Conservation (phyloP, 2,888 invertebrate species). For the Heliconius ismenius region DNA sequence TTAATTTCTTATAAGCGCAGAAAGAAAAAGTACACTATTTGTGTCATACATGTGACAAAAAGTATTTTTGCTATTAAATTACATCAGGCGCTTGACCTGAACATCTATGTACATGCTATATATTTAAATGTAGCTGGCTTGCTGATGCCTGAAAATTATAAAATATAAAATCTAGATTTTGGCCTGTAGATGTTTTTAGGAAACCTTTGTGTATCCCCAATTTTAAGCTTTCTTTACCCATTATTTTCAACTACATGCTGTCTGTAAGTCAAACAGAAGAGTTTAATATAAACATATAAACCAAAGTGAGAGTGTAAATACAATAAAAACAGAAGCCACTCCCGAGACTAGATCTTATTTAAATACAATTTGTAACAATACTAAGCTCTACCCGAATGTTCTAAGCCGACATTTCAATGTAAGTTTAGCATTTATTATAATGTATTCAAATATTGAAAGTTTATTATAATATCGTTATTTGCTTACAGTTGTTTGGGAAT, state of each 20-base stretch:
- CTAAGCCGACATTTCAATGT: conserved; percentile 44
- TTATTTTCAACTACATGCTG: neutral
- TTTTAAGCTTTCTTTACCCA: neutral
- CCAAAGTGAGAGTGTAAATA: conserved; percentile 24
- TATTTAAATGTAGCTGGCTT: too few relatives aligned
- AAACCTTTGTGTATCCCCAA: neutral
- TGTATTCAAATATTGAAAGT: conserved; percentile 33
- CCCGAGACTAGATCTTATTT: conserved; percentile 37
- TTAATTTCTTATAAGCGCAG: too few relatives aligned
- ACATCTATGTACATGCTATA: neutral
- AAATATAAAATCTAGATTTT: too few relatives aligned
- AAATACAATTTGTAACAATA: conserved; percentile 32
- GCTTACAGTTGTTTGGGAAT: conserved; percentile 26
- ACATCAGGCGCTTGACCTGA: neutral
- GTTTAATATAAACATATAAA: neutral
- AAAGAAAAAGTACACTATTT: neutral
- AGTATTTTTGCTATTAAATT: neutral
- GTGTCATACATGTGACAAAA: neutral
- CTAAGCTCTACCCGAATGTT: conserved; percentile 25
- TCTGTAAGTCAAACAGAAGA: neutral
- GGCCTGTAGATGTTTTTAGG: too few relatives aligned
- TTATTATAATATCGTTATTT: conserved; percentile 17
- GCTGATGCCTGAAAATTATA: too few relatives aligned
- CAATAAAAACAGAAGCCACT: conserved; percentile 29
- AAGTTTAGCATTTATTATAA: conserved; percentile 46